Evolutionary conservation across 2,888 invertebrate species (phyloP).

Genomic region (Argyresthia albistria): DNA sequence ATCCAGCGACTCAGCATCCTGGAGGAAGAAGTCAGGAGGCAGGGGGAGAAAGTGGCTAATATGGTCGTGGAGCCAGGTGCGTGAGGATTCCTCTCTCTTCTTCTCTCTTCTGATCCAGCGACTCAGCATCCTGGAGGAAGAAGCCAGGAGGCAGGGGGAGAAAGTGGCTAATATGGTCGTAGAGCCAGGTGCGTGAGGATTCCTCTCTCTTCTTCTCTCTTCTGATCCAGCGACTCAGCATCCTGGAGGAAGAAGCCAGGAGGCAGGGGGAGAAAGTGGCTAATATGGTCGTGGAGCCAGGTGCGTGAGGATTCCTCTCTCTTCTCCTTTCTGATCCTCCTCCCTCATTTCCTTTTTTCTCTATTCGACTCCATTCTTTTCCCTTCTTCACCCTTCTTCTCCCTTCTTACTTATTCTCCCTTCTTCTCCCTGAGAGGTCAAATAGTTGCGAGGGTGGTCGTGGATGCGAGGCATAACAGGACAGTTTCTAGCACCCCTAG

Average conservation of each 20-base stretch:
- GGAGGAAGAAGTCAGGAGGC: slow-evolving; percentile 48
- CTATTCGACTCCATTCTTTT: too few relatives aligned
- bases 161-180: slow-evolving; percentile 66
- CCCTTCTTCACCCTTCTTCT: too few relatives aligned
- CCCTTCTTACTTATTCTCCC: too few relatives aligned
- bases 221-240: slow-evolving; percentile 56
- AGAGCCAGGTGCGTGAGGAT: slow-evolving; percentile 50
- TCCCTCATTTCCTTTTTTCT: too few relatives aligned
- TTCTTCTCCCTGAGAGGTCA: too few relatives aligned
- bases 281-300: slow-evolving; percentile 57
- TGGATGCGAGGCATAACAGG: too few relatives aligned
- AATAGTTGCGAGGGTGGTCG: too few relatives aligned
- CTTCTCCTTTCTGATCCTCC: too few relatives aligned
- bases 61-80: slow-evolving; percentile 59
- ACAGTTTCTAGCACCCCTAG: too few relatives aligned
- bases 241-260: slow-evolving; percentile 51
- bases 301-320: too few relatives aligned
- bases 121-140: slow-evolving; percentile 47
- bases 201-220: too few relatives aligned
- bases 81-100: too few relatives aligned
- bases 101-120: slow-evolving; percentile 23
- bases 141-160: slow-evolving; percentile 53
- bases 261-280: slow-evolving; percentile 59
- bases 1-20: slow-evolving; percentile 57
- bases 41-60: slow-evolving; percentile 58